These are phyloP conservation scores for Ovibos moschatus DNA, from an alignment of 2,113 vertebrate species.

Conservation along the genomic window DNA sequence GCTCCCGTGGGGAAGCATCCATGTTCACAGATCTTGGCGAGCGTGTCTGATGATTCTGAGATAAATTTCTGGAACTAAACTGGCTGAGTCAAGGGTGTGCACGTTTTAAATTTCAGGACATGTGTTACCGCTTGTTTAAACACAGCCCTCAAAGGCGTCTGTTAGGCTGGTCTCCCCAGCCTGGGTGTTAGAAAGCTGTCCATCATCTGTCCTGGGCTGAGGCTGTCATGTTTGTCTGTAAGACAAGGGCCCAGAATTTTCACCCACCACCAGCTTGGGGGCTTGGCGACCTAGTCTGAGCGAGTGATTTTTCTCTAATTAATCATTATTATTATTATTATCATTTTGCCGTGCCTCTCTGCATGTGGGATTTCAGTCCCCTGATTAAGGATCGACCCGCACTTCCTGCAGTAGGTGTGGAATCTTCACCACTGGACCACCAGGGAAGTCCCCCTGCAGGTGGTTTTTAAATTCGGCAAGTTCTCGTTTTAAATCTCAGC, in stretches of 20 bases:
- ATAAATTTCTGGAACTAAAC: background rate
- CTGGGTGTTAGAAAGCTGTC: background rate
- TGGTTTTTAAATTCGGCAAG: background rate
- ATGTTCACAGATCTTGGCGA: background rate
- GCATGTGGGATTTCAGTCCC: background rate
- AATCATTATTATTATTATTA: background rate
- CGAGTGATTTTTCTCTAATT: background rate
- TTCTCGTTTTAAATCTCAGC: background rate
- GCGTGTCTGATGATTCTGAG: background rate
- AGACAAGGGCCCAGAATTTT: background rate
- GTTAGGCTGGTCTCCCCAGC: background rate
- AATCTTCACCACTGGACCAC: background rate
- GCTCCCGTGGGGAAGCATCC: background rate
- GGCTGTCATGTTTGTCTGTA: background rate
- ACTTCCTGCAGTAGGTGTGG: accelerated
- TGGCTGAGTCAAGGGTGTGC: background rate
- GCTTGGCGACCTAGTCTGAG: background rate
- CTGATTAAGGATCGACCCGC: accelerated
- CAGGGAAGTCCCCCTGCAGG: background rate
- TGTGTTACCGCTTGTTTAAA: background rate
- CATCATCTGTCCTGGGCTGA: accelerated
- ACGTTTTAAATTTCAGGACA: background rate
- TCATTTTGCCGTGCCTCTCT: background rate
- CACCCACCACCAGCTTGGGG: background rate
- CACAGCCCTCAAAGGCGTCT: background rate